phyloP scores from a whole-genome alignment of 2,888 invertebrate genomes.

The Carcina quercana region DNA sequence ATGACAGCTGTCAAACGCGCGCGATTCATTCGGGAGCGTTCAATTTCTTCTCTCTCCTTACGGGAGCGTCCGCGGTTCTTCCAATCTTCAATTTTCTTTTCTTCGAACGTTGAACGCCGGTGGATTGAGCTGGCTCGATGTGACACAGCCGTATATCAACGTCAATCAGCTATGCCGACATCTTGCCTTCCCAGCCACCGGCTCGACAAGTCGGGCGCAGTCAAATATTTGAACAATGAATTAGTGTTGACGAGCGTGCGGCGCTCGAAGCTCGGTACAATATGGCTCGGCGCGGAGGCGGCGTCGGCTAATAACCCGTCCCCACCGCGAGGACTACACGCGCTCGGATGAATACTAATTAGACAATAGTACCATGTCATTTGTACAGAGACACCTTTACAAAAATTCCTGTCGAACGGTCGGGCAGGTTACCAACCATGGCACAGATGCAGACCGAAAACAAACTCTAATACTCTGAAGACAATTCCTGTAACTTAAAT shows the following conservation, averaged over 20 bases:
- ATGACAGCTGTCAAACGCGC: slow-evolving; percentile 65
- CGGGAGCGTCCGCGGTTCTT: slow-evolving; percentile 50
- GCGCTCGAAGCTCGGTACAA: slow-evolving; percentile 69
- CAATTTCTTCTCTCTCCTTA: slow-evolving; percentile 40
- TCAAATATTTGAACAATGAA: slow-evolving; percentile 62
- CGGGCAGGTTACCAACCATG: too few species aligned
- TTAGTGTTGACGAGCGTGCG: slow-evolving; percentile 57
- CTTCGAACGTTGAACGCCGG: slow-evolving; percentile 59
- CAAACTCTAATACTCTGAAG: too few species aligned
- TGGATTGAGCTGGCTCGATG: slow-evolving; percentile 86
- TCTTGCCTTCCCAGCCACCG: slow-evolving; percentile 85
- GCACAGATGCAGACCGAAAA: too few species aligned
- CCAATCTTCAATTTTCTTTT: slow-evolving; percentile 18
- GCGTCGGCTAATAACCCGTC: slow-evolving; percentile 73
- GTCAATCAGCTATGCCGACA: slow-evolving; percentile 90
- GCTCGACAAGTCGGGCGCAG: slow-evolving; percentile 39
- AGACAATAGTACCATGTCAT: slow-evolving; percentile 52
- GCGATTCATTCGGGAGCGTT: slow-evolving; percentile 65
- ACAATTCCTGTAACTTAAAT: too few species aligned
- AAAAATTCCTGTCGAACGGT: slow-evolving; percentile 3
- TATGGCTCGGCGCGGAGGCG: slow-evolving; percentile 73
- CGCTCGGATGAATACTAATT: slow-evolving; percentile 74
- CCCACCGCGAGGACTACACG: slow-evolving; percentile 71
- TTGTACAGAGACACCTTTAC: slow-evolving; percentile 13
- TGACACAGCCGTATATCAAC: slow-evolving; percentile 85